These are phyloP conservation scores for Dione juno DNA, from an alignment of 2,888 invertebrate species.

Conservation along the genomic window DNA sequence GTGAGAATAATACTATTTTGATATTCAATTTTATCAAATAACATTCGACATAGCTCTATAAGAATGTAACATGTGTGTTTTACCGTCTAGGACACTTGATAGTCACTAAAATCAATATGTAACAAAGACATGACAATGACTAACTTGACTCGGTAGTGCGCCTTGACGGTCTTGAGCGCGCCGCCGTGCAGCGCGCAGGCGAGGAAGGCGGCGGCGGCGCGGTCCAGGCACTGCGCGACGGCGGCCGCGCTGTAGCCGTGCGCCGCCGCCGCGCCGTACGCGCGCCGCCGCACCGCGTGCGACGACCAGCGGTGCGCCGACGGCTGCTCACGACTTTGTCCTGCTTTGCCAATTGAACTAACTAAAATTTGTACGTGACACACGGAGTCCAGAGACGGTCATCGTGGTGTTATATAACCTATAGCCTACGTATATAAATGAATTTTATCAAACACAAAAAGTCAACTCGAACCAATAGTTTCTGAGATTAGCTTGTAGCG, in stretches of 20 bases:
- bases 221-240: slow-evolving; percentile 93
- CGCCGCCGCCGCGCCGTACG: slow-evolving; percentile 89
- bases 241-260: slow-evolving; percentile 94
- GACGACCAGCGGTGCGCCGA: slow-evolving; percentile 86
- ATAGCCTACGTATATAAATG: no score
- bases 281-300: slow-evolving; percentile 87
- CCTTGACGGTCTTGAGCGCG: slow-evolving; percentile 89
- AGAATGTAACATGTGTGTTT: no score
- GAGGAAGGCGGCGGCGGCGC: slow-evolving; percentile 91
- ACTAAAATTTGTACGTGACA: not conserved
- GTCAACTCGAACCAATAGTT: no score
- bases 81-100: not conserved
- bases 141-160: slow-evolving; percentile 89
- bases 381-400: no score
- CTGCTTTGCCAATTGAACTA: not conserved
- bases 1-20: no score
- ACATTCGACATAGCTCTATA: no score
- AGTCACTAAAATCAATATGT: no score
- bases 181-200: slow-evolving; percentile 92
- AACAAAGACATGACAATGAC: no score
- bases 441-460: no score
- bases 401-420: no score
- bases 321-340: slow-evolving; percentile 47
- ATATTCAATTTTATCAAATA: no score
- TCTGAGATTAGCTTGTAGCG: no score